These are phyloP conservation scores for Lomographa bimaculata DNA, from an alignment of 2,888 invertebrate genomes.

Conservation along the genomic window DNA sequence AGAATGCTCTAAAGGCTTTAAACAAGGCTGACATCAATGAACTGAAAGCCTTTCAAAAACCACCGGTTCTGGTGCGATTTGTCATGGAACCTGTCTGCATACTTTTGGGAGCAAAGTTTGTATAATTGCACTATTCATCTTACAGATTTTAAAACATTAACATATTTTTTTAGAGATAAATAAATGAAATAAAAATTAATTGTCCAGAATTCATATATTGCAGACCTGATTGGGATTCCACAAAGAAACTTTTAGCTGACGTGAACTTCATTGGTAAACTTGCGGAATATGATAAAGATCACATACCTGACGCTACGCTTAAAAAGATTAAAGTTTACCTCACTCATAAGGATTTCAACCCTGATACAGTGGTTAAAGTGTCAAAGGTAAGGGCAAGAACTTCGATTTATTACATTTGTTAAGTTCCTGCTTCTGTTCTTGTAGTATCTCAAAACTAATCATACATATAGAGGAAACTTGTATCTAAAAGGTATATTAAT, in stretches of 20 bases:
- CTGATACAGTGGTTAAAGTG: slow-evolving; percentile 91
- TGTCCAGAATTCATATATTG: slow-evolving; percentile 1
- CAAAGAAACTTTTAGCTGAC: slow-evolving; percentile 92
- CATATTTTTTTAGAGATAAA: no score
- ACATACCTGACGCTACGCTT: slow-evolving; percentile 89
- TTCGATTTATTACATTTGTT: no score
- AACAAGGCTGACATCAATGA: slow-evolving; percentile 97
- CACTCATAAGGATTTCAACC: slow-evolving; percentile 93
- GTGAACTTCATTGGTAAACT: slow-evolving; percentile 92
- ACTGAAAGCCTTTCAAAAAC: slow-evolving; percentile 93
- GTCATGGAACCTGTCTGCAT: slow-evolving; percentile 97
- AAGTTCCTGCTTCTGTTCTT: no score
- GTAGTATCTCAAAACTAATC: no score
- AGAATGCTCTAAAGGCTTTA: slow-evolving; percentile 91
- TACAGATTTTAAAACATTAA: no score
- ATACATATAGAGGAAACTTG: no score
- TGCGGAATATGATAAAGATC: slow-evolving; percentile 94
- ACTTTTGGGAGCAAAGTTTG: slow-evolving; percentile 91
- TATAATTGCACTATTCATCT: no score
- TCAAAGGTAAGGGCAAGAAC: slow-evolving; percentile 57
- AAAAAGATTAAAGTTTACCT: slow-evolving; percentile 93
- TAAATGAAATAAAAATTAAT: no score
- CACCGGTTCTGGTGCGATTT: slow-evolving; percentile 92
- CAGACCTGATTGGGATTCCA: slow-evolving; percentile 94
- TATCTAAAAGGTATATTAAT: no score